A percentile compares a stretch with the other conserved stretches of the same genome.
Conservation (phyloP, 1,140 invertebrate species). For the Aphis gossypii region DNA sequence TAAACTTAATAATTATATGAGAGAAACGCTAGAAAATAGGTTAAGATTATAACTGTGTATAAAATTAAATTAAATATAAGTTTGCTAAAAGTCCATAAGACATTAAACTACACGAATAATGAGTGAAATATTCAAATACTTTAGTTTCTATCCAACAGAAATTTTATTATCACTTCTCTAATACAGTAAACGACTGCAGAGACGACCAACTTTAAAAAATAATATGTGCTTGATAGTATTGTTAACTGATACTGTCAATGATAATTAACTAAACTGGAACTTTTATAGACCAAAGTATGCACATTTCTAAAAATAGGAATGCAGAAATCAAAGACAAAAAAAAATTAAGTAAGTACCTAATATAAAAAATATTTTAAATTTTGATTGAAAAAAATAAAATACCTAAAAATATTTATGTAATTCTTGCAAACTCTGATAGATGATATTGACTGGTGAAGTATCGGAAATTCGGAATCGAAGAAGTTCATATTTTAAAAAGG, state of each 20-base stretch:
- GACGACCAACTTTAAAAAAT: background rate
- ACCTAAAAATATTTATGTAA: background rate
- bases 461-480: too few species aligned
- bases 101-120: background rate
- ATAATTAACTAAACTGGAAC: background rate
- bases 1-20: background rate
- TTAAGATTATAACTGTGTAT: background rate
- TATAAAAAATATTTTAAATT: too few species aligned
- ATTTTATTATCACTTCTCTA: background rate
- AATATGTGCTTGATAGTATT: background rate
- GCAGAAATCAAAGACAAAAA: background rate
- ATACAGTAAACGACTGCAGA: too few species aligned
- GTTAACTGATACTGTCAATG: background rate
- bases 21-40: background rate
- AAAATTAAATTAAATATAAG: background rate
- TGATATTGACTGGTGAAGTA: background rate
- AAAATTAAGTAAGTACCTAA: background rate
- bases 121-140: background rate
- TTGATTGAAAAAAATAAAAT: background rate
- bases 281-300: background rate
- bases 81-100: background rate
- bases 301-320: background rate
- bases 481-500: background rate
- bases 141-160: background rate
- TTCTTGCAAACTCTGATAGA: background rate